Percentiles rank a stretch among this genome's conserved stretches.
Conservation (phyloP, 1,140 invertebrate genomes). For the Sitodiplosis mosellana region DNA sequence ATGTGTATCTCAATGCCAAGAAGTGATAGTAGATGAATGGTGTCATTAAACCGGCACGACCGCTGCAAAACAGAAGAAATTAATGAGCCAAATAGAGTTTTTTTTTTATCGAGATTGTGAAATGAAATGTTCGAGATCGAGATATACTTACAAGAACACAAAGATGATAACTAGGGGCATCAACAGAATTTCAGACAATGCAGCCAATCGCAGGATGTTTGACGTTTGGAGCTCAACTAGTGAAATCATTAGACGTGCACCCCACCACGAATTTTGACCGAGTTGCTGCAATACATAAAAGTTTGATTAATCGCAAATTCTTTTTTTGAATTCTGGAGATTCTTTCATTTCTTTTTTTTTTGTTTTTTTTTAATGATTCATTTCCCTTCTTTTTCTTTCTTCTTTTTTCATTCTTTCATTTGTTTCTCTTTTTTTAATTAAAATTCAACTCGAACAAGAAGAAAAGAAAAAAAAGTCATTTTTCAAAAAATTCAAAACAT, state of each 20-base stretch:
- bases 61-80: constrained; percentile 32
- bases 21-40: constrained; percentile 94
- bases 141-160: constrained; percentile 61
- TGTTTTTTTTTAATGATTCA: no score
- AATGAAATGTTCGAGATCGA: constrained; percentile 2
- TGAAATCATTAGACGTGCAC: constrained; percentile 64
- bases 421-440: no score
- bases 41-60: constrained; percentile 64
- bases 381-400: no score
- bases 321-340: no score
- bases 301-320: neutral
- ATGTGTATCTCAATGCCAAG: constrained; percentile 69
- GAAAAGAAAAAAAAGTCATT: neutral
- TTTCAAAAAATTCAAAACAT: neutral
- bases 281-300: constrained; percentile 39
- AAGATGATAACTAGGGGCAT: constrained; percentile 73
- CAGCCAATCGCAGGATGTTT: constrained; percentile 70
- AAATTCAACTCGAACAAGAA: neutral
- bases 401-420: no score
- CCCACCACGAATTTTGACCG: constrained; percentile 75
- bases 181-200: constrained; percentile 79
- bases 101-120: constrained; percentile 4
- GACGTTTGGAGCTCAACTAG: constrained; percentile 71
- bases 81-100: constrained; percentile 1
- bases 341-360: no score